Base-by-base conservation (phyloP, 2,888 invertebrate species). In the Cyclophora punctaria region DNA sequence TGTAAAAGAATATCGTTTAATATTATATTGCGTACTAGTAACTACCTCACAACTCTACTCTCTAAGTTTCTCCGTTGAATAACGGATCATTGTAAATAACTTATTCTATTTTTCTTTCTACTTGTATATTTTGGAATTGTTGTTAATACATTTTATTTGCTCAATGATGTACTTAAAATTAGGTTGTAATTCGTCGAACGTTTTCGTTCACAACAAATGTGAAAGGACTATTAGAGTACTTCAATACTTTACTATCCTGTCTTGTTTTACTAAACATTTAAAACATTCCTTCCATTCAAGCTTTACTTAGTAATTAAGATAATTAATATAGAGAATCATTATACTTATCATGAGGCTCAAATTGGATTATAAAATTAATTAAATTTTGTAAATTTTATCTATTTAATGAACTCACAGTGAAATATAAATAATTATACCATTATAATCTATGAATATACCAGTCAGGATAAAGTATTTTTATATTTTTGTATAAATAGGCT, bases 291-390 rank as follows among this genome's bases (percentile, higher is more conserved):
- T 83, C 81, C 83, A 71, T 67, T 62, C 66, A 72, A 81, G 81
- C 77, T 82, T 83, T 82, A 83, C 71, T 69, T 80, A 80, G 71
- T 68, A 57, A 20, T 57, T 74, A 77, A 67, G 64, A 66, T 63
- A 58, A n/a, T n/a, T n/a, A 54, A 51, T 52, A 60, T 64, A 66
- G 67, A 59, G 66, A 65, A 64, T 67, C 63, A 64, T 34, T 55
- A 58, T 55, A 53, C 56, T 55, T 49, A 48, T 41, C 42, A 20
- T 47, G 33, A 51, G 43, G 7, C 37, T 50, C 50, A 53, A 44
- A 52, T 55, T 51, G 48, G 45, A 34, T 44, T 43, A 44, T 47
- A 46, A 43, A 51, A 56, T 55, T 44, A 41, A 45, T 47, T 3
- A 48, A 46, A 34, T 45, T 47, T 35, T 37, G 48, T 45, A 47